Evolutionary conservation across 1,140 invertebrate species (phyloP), one percentile per base, ranked within the genome.

Genomic region (Antheraea pernyi): DNA sequence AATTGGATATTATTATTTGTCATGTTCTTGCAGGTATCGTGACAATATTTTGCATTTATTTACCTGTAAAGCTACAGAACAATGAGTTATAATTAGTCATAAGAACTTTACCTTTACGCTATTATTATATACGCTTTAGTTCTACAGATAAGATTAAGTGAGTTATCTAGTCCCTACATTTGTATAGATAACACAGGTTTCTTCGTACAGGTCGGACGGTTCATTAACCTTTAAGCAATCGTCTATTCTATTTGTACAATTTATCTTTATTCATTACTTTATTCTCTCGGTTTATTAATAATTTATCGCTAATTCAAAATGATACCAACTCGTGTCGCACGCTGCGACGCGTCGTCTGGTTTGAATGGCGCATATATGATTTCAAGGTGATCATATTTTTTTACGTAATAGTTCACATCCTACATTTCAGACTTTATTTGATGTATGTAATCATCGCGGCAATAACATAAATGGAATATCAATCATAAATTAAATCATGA

Each of bases 341-440:
- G 1, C 16, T n/a, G 46, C 46, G 46, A 16, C 46, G 46, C 46
- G 4, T 53, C 46, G 46, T 53, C 46, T 53, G 46, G 46, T 53
- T 53, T n/a, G 46, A 53, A 53, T 53, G 46, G 46, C 46, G 46
- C 46, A 53, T 53, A 53, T 53, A 53, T n/a, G 46, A 53, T 53
- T 16, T 53, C 46, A 53, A 53, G 46, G 46, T 53, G 16, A 53
- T 53, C 46, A 53, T 53, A 53, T 53, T 53, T 53, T 53, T 53
- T 53, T 53, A 53, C 5, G 46, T 53, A 16, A 53, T 53, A 53
- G 46, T 53, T 53, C 46, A 53, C 46, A 53, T 53, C 46, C 11
- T 53, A 53, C 11, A 53, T 53, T 42, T 42, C 39, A 42, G 16
- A 53, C 11, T 53, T 16, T 53, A 16, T 53, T 16, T 53, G 46